Conservation (phyloP, 2,888 invertebrate genomes). For the Schizaphis graminum region DNA sequence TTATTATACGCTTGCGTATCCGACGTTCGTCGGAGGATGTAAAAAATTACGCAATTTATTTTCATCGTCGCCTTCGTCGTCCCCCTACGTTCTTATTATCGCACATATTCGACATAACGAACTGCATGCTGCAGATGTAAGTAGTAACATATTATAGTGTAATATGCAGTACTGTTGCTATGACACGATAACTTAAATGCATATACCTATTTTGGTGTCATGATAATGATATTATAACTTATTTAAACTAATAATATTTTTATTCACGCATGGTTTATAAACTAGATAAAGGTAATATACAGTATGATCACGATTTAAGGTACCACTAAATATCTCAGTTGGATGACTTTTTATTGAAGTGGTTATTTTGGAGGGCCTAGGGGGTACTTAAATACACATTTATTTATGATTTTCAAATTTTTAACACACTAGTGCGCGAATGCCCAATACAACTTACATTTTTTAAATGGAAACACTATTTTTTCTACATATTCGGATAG, state of each 20-base stretch:
- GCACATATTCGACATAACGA: background rate
- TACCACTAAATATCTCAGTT: too few relatives aligned
- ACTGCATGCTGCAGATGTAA: background rate
- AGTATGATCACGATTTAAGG: too few relatives aligned
- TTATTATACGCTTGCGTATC: slow-evolving; percentile 26
- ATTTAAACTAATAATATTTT: background rate
- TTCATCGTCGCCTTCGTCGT: background rate
- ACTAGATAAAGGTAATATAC: background rate
- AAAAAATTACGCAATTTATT: slow-evolving; percentile 46
- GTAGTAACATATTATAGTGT: background rate
- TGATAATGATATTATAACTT: background rate
- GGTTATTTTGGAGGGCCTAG: too few relatives aligned
- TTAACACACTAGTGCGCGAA: too few relatives aligned
- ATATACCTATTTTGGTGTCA: background rate
- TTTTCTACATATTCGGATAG: too few relatives aligned
- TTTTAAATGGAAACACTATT: too few relatives aligned
- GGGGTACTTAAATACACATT: too few relatives aligned
- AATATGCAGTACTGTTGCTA: background rate
- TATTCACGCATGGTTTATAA: background rate
- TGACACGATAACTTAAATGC: background rate
- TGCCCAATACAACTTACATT: too few relatives aligned
- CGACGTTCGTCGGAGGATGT: slow-evolving; percentile 20
- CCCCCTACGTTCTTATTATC: background rate
- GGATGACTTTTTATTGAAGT: too few relatives aligned
- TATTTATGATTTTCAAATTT: too few relatives aligned